A percentile compares a stretch with the other conserved stretches of the same genome.
phyloP scores from a whole-genome alignment of 1,140 invertebrate species.

The Nasonia longicornis region DNA sequence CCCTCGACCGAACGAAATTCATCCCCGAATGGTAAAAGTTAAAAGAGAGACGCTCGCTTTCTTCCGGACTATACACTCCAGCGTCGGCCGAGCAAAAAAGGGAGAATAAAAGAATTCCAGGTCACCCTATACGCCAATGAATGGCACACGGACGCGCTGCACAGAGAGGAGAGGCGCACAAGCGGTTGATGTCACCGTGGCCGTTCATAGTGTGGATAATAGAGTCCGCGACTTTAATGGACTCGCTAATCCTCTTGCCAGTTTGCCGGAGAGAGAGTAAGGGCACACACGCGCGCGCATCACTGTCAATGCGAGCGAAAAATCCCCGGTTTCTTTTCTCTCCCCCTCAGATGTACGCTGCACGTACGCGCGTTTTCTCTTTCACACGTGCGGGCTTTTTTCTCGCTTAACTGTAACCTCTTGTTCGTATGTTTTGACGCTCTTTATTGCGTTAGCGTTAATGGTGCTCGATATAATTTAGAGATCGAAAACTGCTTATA shows the following conservation, averaged over 20 bases:
- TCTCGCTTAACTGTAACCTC: not conserved
- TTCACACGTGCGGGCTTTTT: not conserved
- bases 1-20: not conserved
- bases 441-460: not conserved
- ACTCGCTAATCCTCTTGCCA: conserved; percentile 70
- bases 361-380: conserved; percentile 25
- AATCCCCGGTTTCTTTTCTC: conserved; percentile 2
- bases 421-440: not conserved
- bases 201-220: conserved; percentile 61
- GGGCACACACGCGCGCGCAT: conserved; percentile 50
- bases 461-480: too few species aligned
- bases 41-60: conserved; percentile 17
- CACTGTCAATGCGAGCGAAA: conserved; percentile 43
- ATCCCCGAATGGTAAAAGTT: conserved; percentile 22
- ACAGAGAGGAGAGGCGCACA: conserved; percentile 44
- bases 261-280: conserved; percentile 60
- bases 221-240: conserved; percentile 71
- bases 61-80: not conserved
- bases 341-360: not conserved
- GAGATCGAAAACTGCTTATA: too few species aligned
- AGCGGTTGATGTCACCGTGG: conserved; percentile 67
- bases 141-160: not conserved
- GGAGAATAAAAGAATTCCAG: conserved; percentile 40
- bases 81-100: conserved; percentile 9
- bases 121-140: conserved; percentile 50